Evolutionary conservation across 2,797 vertebrate genomes (phyloP).

Genomic region (Hyperoplus immaculatus): DNA sequence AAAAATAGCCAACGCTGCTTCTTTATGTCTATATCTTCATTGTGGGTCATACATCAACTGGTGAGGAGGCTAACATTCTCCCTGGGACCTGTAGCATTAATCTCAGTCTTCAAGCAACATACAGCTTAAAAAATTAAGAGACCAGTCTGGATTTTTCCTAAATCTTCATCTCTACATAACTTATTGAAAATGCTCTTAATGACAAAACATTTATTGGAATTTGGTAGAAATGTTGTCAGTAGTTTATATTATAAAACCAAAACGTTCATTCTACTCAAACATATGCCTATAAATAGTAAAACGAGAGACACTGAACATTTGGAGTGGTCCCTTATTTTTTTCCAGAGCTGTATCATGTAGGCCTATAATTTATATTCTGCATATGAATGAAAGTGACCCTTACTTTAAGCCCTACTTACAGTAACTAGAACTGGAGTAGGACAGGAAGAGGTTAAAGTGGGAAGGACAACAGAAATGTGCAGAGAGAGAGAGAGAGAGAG

Average conservation of each 20-base stretch:
- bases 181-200: too few relatives aligned
- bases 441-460: constrained; percentile 6
- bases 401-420: background rate
- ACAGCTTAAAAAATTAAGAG: background rate
- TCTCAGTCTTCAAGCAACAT: background rate
- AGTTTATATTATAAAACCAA: too few relatives aligned
- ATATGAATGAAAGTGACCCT: background rate
- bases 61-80: background rate
- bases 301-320: too few relatives aligned
- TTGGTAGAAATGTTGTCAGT: too few relatives aligned
- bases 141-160: too few relatives aligned
- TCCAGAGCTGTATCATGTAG: too few relatives aligned
- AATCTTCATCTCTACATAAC: too few relatives aligned
- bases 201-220: too few relatives aligned
- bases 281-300: too few relatives aligned
- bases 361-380: background rate
- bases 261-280: too few relatives aligned
- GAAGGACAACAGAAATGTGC: background rate
- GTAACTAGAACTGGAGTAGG: background rate
- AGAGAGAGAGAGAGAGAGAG: background rate
- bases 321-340: too few relatives aligned
- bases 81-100: background rate
- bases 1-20: background rate
- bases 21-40: background rate
- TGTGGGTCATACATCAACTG: background rate